Evolutionary conservation across 1,140 invertebrate genomes (phyloP), one percentile per base, ranked within the genome.

Genomic region (Drosophila ambigua): DNA sequence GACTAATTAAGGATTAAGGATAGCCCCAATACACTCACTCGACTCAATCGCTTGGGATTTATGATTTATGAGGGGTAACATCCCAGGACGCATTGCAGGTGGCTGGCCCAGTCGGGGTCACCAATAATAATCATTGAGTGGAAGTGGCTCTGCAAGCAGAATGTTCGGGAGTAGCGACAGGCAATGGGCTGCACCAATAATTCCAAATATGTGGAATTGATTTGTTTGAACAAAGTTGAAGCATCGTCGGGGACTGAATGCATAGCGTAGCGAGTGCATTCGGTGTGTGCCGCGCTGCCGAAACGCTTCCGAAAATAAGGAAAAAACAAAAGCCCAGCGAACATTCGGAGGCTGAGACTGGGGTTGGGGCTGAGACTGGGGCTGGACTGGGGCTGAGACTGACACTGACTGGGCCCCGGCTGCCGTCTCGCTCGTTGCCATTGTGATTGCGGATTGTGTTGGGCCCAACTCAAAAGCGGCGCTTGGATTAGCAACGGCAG

Each of bases 401-500:
- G 55, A 59, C 67, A 69, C 67, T 55, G 50, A 50, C 63, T 68
- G 45, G 50, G 16, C 46, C 26, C 35, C 53, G 57, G 72, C 66
- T 65, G 31, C 11, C 35, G 35, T 39, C 35, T 39, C 26, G 1
- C 35, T 39, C 61, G 63, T 46, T 23, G n/a, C 63, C 64, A 69
- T 69, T 69, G 66, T 69, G 66, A 68, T 69, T 57, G 66, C 52
- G 26, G 66, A 69, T 87, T 87, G 82, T 87, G 82, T 87, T 85
- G 80, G 78, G 68, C 53, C 58, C 57, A 77, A 71, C 82, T 87
- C 82, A 87, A 79, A 87, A 87, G 82, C 82, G 82, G 82, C 82
- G 82, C 82, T 87, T 87, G 83, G 73, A 87, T 87, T 87, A 83
- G 82, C 82, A 75, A 87, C 82, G 84, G 74, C 77, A 80, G 71